A percentile compares a stretch with the other conserved stretches of the same genome.
Evolutionary conservation across 64 coral and sea anemone genomes (phyloP).

Genomic region (Acropora yongei): DNA sequence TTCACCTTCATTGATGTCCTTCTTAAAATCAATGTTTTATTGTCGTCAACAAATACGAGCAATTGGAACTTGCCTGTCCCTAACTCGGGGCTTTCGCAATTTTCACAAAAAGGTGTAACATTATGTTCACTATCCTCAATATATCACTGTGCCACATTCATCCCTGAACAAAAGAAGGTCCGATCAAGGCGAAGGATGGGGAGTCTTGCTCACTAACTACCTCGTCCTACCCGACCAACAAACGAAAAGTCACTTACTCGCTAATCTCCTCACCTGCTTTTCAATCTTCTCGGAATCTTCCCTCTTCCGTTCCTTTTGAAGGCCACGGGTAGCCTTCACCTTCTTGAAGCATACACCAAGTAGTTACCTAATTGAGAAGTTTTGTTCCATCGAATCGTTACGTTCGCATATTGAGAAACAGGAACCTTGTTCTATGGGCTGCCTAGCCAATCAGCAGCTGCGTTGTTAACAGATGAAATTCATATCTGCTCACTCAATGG

Average conservation of each 20-base stretch:
- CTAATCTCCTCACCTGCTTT: constrained; percentile 59
- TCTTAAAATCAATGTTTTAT: neutral
- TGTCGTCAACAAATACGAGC: constrained; percentile 1
- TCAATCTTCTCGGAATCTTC: constrained; percentile 37
- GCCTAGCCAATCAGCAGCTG: too few species aligned
- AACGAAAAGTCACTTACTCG: constrained; percentile 67
- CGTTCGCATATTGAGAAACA: too few species aligned
- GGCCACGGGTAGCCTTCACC: too few species aligned
- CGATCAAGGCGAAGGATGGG: constrained; percentile 43
- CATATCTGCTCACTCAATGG: too few species aligned
- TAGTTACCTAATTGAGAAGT: too few species aligned
- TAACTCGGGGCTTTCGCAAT: constrained; percentile 12
- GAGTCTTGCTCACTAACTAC: constrained; percentile 35
- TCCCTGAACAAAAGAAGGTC: constrained; percentile 16
- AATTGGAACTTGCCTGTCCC: neutral
- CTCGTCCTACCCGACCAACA: constrained; percentile 2
- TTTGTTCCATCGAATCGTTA: too few species aligned
- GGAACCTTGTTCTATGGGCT: too few species aligned
- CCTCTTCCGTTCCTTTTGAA: neutral
- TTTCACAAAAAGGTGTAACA: constrained; percentile 42
- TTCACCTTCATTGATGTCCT: neutral
- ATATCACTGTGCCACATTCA: neutral
- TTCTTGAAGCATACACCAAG: too few species aligned
- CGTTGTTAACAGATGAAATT: too few species aligned
- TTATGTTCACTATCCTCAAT: constrained; percentile 15